Conservation (phyloP, 2,888 invertebrate genomes). For the Epinotia brunnichana region DNA sequence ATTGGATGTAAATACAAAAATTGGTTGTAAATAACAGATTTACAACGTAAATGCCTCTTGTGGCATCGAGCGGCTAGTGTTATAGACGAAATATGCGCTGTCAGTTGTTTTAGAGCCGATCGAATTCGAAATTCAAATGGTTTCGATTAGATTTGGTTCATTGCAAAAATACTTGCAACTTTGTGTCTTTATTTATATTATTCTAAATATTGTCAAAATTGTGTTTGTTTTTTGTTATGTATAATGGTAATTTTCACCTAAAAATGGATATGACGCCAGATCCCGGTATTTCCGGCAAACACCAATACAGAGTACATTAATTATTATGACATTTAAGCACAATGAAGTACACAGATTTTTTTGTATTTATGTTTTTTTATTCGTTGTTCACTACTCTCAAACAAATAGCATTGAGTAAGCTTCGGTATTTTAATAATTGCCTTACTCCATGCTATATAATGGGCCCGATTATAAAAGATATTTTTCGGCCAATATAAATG, state of each 20-base stretch:
- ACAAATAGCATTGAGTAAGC: conserved; percentile 63
- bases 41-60: conserved; percentile 76
- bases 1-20: conserved; percentile 26
- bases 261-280: conserved; percentile 74
- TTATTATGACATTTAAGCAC: conserved; percentile 79
- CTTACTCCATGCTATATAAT: conserved; percentile 59
- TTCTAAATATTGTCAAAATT: conserved; percentile 45
- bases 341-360: conserved; percentile 71
- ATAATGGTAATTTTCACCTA: conserved; percentile 51
- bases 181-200: conserved; percentile 29
- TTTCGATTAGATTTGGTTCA: conserved; percentile 23
- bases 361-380: conserved; percentile 76
- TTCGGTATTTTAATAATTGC: conserved; percentile 45
- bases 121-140: conserved; percentile 23
- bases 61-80: conserved; percentile 75
- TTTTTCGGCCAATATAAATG: conserved; percentile 35
- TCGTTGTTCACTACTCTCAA: conserved; percentile 77
- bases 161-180: conserved; percentile 25
- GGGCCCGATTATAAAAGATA: conserved; percentile 65
- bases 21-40: conserved; percentile 25
- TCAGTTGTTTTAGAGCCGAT: conserved; percentile 52
- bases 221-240: conserved; percentile 32
- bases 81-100: conserved; percentile 72
- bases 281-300: conserved; percentile 62
- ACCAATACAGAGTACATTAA: conserved; percentile 72